Base-by-base conservation (phyloP, 1,140 invertebrate genomes). In the Cydia fagiglandana region DNA sequence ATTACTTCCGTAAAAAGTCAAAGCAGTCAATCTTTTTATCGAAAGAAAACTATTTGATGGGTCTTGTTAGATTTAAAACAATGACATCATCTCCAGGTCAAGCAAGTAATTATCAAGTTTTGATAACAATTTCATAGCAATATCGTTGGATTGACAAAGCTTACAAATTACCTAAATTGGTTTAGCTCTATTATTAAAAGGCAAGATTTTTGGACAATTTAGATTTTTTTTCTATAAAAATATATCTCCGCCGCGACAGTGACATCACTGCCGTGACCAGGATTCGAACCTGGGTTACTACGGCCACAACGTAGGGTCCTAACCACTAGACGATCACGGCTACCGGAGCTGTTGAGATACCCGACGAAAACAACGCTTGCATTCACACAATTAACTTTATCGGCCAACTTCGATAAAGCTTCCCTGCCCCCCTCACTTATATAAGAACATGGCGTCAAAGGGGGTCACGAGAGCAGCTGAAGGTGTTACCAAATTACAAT, bases 161-260 rank as follows among this genome's bases (percentile, higher is more conserved):
- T 47, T 47, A 15, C 45, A 47, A 47, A 47, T 47, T 47, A 47
- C 45, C 0, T 47, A 47, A 47, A 13, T 45, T 1, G 41, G 41
- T 45, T 12, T 45, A 45, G 41, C 41, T 45, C 41, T 45, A 9
- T 45, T 45, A 45, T 45, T 45, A 45, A 9, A 9, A 10, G 41
- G 10, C 10, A 50, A 50, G 4, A 50, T 50, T 50, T 15, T 50
- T 50, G 47, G 15, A n/a, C 15, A 53, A 53, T n/a, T n/a, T 4
- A n/a, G 7, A 7, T 17, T 17, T 20, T 20, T 61, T 61, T 61
- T 61, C 9, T 24, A 10, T 15, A 95, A 96, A 78, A 81, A 83
- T 76, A 34, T 76, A 10, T 56, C 80, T 81, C 80, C 80, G 79
- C 83, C 83, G 82, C 41, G 76, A 83, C 81, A 83, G 84, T 82